These are phyloP conservation scores for Odontamblyopus rebecca DNA, from an alignment of 2,797 vertebrate genomes.

Conservation along the genomic window DNA sequence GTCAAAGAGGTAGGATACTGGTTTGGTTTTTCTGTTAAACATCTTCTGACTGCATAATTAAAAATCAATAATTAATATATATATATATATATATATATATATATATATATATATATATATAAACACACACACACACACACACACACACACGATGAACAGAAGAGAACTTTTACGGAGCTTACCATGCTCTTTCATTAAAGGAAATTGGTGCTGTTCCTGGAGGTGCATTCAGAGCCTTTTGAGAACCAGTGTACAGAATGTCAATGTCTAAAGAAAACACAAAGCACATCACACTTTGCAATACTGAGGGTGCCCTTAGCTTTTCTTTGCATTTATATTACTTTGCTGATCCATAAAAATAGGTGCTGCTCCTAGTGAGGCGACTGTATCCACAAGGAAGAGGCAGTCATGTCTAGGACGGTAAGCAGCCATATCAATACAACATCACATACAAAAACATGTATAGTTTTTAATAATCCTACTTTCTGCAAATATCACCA, in stretches of 20 bases:
- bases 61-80: neutral
- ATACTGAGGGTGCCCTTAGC: neutral
- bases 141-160: neutral
- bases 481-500: constrained; percentile 91
- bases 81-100: no score
- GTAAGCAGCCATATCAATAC: neutral
- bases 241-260: constrained; percentile 89
- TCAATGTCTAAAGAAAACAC: constrained; percentile 84
- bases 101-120: no score
- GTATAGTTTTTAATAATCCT: constrained; percentile 35
- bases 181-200: constrained; percentile 93
- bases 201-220: constrained; percentile 91
- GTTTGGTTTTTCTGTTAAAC: constrained; percentile 87
- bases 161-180: constrained; percentile 22
- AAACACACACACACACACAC: no score
- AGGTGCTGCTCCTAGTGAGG: constrained; percentile 89
- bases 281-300: neutral
- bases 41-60: constrained; percentile 83
- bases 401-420: constrained; percentile 86
- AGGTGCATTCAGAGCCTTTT: constrained; percentile 91
- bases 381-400: constrained; percentile 91
- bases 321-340: constrained; percentile 51
- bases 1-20: constrained; percentile 88
- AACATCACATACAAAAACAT: neutral
- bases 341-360: constrained; percentile 96